Evolutionary conservation across 2,888 invertebrate species (phyloP).

Genomic region (Lapara coniferarum): DNA sequence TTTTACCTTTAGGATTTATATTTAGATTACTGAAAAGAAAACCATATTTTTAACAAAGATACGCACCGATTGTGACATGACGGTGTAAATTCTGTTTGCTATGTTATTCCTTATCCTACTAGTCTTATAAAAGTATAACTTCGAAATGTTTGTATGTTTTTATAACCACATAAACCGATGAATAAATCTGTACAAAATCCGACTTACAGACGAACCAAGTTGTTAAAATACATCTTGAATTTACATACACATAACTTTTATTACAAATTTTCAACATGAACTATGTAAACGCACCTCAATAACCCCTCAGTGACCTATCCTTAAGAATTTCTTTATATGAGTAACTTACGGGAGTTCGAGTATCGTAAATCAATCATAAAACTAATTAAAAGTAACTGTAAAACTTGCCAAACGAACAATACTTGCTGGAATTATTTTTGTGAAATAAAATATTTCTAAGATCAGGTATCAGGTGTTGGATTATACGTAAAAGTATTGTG

Average conservation of each 20-base stretch:
- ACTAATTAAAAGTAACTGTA: conserved; percentile 55
- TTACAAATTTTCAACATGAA: not conserved
- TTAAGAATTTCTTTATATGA: conserved; percentile 15
- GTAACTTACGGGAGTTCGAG: not conserved
- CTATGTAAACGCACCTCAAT: conserved; percentile 5
- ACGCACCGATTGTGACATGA: no score
- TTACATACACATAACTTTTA: not conserved
- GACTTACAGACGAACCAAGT: no score
- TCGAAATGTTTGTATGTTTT: no score
- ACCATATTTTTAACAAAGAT: no score
- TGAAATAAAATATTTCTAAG: conserved; percentile 21
- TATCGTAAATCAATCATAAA: conserved; percentile 59
- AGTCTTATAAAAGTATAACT: no score
- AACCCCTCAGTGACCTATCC: not conserved
- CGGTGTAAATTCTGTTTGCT: no score
- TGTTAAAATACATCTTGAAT: no score
- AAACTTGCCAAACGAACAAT: conserved; percentile 46
- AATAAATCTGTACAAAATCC: no score
- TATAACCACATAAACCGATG: no score
- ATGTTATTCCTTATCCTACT: no score
- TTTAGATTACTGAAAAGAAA: no score
- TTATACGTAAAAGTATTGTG: not conserved
- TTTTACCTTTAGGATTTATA: no score
- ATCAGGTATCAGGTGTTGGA: conserved; percentile 1
- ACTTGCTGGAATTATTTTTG: conserved; percentile 40